Evolutionary conservation across 2,888 invertebrate species (phyloP), one percentile per base, ranked within the genome.

Genomic region (Eupithecia exiguata): DNA sequence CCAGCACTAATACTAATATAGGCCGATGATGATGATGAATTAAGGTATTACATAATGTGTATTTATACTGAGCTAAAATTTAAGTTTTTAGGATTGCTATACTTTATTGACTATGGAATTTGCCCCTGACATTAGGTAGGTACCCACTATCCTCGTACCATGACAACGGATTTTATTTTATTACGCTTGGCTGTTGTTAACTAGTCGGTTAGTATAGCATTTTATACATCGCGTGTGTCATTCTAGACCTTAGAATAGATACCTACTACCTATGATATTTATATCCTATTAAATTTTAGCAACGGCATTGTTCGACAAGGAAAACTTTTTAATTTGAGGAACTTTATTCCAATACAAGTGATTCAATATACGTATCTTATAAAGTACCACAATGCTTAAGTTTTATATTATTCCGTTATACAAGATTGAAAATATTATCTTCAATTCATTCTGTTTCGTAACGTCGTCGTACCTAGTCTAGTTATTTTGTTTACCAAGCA

Each of bases 201-300:
- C 74, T 71, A 77, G 75, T 65, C 65, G 63, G 65, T 75, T 70
- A 81, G 80, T 77, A 70, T 77, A 76, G 79, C 69, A 77, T 81
- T 82, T 81, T 81, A 80, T 83, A 78, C 78, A 69, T 85, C 78
- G 85, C 85, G 58, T 58, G 58, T 85, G 79, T 80, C 80, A 80
- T 79, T 74, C 79, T 78, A 5, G 1, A 21, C 21, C 10, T 21
- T 21, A 53, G 12, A 4, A 21, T 53, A 53, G 1, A 53, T 53
- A 21, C 0, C 0, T 49, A 9, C n/a, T n/a, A n/a, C n/a, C n/a
- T n/a, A n/a, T n/a, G n/a, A n/a, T n/a, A n/a, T n/a, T 46, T 14
- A 1, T 43, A 5, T 46, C 43, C 16, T 18, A 5, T 46, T 1
- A 49, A 21, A n/a, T 9, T 21, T 49, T 49, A 21, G 49, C 49